Conservation (phyloP, 2,888 invertebrate genomes). For the Hoplodrina ambigua region DNA sequence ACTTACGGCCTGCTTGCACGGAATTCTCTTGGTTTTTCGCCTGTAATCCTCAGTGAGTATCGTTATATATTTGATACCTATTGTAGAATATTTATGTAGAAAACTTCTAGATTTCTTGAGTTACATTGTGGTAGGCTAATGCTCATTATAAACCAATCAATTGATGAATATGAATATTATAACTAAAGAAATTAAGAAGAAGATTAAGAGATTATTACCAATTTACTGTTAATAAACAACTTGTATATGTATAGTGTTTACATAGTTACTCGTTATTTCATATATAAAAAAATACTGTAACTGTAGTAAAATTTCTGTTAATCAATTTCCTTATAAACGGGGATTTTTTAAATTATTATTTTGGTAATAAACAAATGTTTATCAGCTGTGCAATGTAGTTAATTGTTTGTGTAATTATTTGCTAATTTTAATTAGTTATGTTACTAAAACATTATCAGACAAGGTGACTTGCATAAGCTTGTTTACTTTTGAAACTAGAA, state of each 20-base stretch:
- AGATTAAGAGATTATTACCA: too few relatives aligned
- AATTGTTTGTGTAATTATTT: neutral
- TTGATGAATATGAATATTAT: too few relatives aligned
- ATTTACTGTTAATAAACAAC: too few relatives aligned
- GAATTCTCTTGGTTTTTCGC: slow-evolving; percentile 83
- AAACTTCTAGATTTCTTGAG: slow-evolving; percentile 20
- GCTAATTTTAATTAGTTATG: neutral
- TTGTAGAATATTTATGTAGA: slow-evolving; percentile 58
- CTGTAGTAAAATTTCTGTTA: neutral
- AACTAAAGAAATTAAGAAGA: too few relatives aligned
- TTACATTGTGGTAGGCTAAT: neutral
- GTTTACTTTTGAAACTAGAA: neutral
- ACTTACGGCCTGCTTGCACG: slow-evolving; percentile 77
- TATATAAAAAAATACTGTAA: neutral
- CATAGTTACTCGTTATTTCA: neutral
- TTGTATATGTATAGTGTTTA: neutral
- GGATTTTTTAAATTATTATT: neutral
- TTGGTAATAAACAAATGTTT: slow-evolving; percentile 5
- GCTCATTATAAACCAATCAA: too few relatives aligned
- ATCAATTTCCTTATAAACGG: slow-evolving; percentile 6
- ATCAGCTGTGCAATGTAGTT: neutral
- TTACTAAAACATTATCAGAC: neutral
- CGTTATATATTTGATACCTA: slow-evolving; percentile 32
- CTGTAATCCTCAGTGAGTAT: slow-evolving; percentile 87
- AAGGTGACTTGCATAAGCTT: slow-evolving; percentile 2